phyloP scores from a whole-genome alignment of 2,797 vertebrate species.

The Hippopotamyrus pictus region DNA sequence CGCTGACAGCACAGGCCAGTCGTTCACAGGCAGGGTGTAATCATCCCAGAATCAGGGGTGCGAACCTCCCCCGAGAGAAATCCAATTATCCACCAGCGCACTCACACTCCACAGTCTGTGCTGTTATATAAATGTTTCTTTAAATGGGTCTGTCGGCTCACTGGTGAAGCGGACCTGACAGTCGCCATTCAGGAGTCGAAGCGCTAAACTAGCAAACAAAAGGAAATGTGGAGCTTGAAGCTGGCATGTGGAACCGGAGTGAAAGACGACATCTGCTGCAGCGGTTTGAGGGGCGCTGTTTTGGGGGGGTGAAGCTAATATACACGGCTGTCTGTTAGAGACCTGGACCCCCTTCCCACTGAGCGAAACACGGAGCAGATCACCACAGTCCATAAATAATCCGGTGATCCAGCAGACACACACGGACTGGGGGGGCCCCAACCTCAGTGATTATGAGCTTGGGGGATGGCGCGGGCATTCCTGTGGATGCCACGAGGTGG shows the following conservation, averaged over 20 bases:
- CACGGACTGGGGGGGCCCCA: too few species aligned
- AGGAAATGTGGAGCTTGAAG: not conserved
- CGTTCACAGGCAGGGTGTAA: slow-evolving; percentile 8
- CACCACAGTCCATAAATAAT: not conserved
- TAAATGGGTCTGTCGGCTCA: not conserved
- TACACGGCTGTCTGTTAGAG: not conserved
- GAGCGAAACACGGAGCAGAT: not conserved
- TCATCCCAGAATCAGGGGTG: not conserved
- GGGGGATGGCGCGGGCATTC: not conserved
- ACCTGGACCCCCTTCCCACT: not conserved
- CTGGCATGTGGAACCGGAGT: not conserved
- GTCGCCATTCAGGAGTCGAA: not conserved
- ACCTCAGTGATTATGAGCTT: not conserved
- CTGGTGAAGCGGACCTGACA: not conserved
- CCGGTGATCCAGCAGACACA: not conserved
- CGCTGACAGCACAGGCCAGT: not conserved
- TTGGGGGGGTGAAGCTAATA: not conserved
- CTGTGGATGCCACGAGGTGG: not conserved
- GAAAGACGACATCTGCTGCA: not conserved
- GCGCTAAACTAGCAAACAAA: not conserved
- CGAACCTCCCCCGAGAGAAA: not conserved
- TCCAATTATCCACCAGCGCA: not conserved
- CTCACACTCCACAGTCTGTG: not conserved
- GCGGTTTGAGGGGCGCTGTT: not conserved
- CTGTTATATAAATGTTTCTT: not conserved